Conservation (phyloP, 2,888 invertebrate genomes). For the Teleogryllus oceanicus region DNA sequence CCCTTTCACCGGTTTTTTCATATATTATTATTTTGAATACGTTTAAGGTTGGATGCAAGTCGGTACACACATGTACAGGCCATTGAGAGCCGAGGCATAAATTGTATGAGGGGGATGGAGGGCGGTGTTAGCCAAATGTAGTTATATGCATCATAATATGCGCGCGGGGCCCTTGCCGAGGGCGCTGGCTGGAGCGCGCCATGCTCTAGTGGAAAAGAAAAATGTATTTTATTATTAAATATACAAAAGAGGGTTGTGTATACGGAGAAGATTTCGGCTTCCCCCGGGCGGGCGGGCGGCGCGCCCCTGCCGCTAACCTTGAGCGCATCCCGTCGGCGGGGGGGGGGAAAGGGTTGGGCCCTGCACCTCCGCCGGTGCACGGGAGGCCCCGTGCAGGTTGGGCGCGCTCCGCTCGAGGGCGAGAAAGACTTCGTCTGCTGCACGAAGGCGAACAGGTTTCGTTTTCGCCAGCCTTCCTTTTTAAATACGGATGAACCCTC, state of each 20-base stretch:
- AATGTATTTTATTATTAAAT: conserved; percentile 50
- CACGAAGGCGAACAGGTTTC: neutral
- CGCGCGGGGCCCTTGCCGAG: neutral
- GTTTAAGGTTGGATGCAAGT: conserved; percentile 18
- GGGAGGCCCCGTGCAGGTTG: neutral
- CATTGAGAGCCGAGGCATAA: conserved; percentile 9
- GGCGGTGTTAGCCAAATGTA: conserved; percentile 18
- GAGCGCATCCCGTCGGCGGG: neutral
- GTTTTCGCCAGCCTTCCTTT: neutral
- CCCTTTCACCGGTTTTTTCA: conserved; percentile 6
- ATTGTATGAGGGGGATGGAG: neutral
- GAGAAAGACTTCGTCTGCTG: neutral
- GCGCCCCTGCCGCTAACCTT: neutral
- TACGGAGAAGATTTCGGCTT: neutral
- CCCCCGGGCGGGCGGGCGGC: neutral
- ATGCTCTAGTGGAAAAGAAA: conserved; percentile 53
- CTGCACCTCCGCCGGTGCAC: neutral
- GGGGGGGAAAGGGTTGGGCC: neutral
- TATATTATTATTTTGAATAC: conserved; percentile 18
- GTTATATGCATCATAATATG: conserved; percentile 18
- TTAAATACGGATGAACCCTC: neutral
- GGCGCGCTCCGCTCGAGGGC: neutral
- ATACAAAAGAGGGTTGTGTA: conserved; percentile 42
- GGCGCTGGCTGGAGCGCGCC: conserved; percentile 37
- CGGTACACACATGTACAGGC: neutral